A percentile compares a stretch with the other conserved stretches of the same genome.
Conservation (phyloP, 2,888 invertebrate species). For the Choreutis nemorana region DNA sequence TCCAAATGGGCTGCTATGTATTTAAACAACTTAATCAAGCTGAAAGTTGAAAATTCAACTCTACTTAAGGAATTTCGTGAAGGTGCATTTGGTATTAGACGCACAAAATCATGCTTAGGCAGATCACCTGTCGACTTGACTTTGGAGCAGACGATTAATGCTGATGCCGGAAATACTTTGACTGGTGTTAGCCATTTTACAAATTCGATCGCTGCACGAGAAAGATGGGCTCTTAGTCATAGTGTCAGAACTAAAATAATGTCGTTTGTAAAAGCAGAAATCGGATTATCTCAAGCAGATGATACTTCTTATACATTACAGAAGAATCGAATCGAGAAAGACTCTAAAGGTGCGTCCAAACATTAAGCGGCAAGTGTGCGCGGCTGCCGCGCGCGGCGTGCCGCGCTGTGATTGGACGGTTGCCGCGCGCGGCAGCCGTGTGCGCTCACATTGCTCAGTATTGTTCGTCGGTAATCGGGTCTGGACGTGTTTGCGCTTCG, state of each 20-base stretch:
- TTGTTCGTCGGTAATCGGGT: too few relatives aligned
- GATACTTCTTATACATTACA: slow-evolving; percentile 14
- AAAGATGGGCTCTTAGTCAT: slow-evolving; percentile 22
- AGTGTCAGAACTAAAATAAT: slow-evolving; percentile 20
- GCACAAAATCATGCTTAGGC: slow-evolving; percentile 11
- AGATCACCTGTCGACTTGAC: slow-evolving; percentile 15
- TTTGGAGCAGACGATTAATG: slow-evolving; percentile 20
- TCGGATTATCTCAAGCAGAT: slow-evolving; percentile 15
- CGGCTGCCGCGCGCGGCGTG: too few relatives aligned
- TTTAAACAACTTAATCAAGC: slow-evolving; percentile 13
- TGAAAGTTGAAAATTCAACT: slow-evolving; percentile 13
- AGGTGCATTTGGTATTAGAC: slow-evolving; percentile 16
- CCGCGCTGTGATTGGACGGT: too few relatives aligned
- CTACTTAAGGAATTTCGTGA: slow-evolving; percentile 11
- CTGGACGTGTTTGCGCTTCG: too few relatives aligned
- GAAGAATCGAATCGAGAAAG: slow-evolving; percentile 13
- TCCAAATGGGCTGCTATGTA: slow-evolving; percentile 12
- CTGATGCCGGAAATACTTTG: slow-evolving; percentile 17
- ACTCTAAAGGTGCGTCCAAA: too few relatives aligned
- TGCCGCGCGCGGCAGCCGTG: too few relatives aligned
- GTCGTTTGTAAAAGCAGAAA: slow-evolving; percentile 8
- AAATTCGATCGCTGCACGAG: slow-evolving; percentile 19
- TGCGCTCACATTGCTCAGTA: too few relatives aligned
- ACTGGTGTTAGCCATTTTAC: slow-evolving; percentile 11
- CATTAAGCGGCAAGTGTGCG: too few relatives aligned